Evolutionary conservation across 2,113 vertebrate genomes (phyloP), one percentile per base, ranked within the genome.

Genomic region (Abramis brama): DNA sequence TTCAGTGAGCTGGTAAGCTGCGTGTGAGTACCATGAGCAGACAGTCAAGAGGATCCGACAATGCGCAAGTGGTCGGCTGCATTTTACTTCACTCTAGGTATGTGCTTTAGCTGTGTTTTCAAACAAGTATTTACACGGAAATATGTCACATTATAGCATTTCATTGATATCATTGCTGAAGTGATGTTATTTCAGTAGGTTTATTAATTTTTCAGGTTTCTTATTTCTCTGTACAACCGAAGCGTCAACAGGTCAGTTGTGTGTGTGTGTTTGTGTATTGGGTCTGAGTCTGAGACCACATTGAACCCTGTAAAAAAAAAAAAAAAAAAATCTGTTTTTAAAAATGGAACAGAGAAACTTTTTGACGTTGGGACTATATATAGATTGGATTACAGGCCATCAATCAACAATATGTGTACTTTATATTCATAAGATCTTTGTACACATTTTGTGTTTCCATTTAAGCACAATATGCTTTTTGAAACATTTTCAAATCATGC

Each of bases 211-310:
- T 70, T 70, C 25, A 82, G 80, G 80, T 70, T 36, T 70, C 1
- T 9, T 71, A n/a, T 60, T 15, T 21, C 30, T 86, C 68, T 86
- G 59, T 36, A 57, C 81, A 68, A 5, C 59, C 19, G 12, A 76
- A 19, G 10, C 57, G 71, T 45, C 70, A 23, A 71, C 57, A 84
- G 87, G 87, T 88, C 17, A 86, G 87, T 33, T 33, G 4, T 33
- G 33, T 33, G 33, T 4, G 30, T 75, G 23, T 64, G n/a, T n/a
- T n/a, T n/a, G 43, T 43, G 43, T 43, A 10, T 43, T 43, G 2
- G 43, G 43, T 43, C 8, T 9, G 43, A 43, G 43, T 43, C 8
- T 43, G 43, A 43, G 52, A 19, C 12, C 52, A 55, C 17, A 55
- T 55, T 55, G 4, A 43, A 43, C 43, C 43, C 43, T 10, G 8